Evolutionary conservation across 2,888 invertebrate species (phyloP).

Genomic region (Morinoia aosen): DNA sequence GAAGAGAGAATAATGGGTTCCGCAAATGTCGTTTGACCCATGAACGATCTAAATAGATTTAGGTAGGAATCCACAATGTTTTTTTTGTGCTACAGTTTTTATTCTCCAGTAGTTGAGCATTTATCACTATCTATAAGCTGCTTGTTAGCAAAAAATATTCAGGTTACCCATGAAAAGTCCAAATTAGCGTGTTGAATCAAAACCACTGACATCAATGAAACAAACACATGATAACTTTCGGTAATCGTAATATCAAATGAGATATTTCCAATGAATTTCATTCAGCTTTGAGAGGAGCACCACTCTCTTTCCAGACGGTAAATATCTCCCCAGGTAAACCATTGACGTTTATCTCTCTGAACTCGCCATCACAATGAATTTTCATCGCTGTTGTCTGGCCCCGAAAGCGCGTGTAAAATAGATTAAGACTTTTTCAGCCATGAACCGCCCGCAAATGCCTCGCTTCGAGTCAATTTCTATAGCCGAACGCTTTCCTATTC

Average conservation of each 20-base stretch:
- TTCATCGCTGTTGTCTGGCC: background rate
- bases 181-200: background rate
- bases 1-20: background rate
- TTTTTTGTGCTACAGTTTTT: background rate
- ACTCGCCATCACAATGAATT: constrained; percentile 7
- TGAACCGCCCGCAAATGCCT: background rate
- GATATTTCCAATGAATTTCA: background rate
- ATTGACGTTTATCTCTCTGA: background rate
- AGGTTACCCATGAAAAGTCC: background rate
- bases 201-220: background rate
- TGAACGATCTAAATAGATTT: background rate
- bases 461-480: constrained; percentile 1
- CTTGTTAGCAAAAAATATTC: background rate
- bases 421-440: constrained; percentile 7
- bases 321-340: background rate
- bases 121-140: background rate
- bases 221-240: background rate
- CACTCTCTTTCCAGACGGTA: background rate
- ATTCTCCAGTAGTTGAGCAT: background rate
- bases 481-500: constrained; percentile 7
- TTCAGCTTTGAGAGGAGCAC: background rate
- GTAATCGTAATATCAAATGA: background rate
- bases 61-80: background rate
- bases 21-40: background rate
- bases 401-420: constrained; percentile 7